Evolutionary conservation across 53 echinoderm and acorn worm species (phyloP), one percentile per base, ranked within the genome.

Genomic region (Echinarachnius parma): DNA sequence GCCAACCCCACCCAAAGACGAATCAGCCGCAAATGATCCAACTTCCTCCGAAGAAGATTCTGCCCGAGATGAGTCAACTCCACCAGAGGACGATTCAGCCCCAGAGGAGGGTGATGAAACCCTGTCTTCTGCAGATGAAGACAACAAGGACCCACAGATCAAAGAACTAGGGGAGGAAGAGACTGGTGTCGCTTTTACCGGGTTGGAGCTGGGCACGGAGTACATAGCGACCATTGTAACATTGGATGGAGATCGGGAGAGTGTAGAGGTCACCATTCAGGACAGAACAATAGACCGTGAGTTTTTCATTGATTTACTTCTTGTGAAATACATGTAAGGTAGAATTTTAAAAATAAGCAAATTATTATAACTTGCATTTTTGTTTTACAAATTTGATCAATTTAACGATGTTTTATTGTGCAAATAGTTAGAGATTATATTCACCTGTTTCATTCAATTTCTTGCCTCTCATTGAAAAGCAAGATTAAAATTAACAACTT

Each of bases 161-260:
- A 81, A 13, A 27, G 28, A 31, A 33, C 20, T 83, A 15, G 57
- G 61, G 4, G 55, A 46, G 21, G 68, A 79, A 15, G 35, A 75
- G 37, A 82, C 80, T 49, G 76, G 77, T 49, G 62, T 79, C 62
- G 42, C 56, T 4, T 56, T 72, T 37, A 25, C 74, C 1, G 86
- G 86, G 13, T 55, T 90, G 59, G 76, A 78, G 25, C 79, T 69
- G 0, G 82, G 75, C 10, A 58, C 34, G 54, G 79, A 86, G 60
- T 90, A 86, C 69, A 66, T 34, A 56, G 79, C 86, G 8, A 63
- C 46, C 47, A 76, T 90, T 34, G 62, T 56, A 64, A 82, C 68
- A 19, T 24, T 75, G 21, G 61, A 54, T 69, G 90, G 86, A 28
- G 76, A 90, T 23, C 54, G 21, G 31, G 75, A 86, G 67, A 82